Conservation (phyloP, 1,140 invertebrate species). For the Hylaeus volcanicus region DNA sequence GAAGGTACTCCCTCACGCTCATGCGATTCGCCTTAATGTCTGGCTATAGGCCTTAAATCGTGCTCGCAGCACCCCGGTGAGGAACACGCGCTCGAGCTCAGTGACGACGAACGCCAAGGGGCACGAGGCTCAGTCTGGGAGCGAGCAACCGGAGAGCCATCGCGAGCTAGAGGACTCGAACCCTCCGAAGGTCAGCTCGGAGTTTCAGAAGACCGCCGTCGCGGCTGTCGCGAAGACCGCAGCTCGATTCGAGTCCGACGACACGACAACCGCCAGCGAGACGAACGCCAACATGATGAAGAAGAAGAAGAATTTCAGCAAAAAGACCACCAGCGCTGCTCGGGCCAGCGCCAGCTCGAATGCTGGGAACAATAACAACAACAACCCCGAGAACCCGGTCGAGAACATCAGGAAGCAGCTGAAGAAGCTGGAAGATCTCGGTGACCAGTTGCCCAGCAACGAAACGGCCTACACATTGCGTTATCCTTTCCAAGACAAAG, state of each 20-base stretch:
- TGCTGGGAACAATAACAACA: conserved; percentile 66
- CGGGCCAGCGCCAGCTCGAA: conserved; percentile 78
- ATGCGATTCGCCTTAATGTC: conserved; percentile 79
- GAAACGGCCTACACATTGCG: conserved; percentile 87
- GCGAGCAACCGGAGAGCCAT: conserved; percentile 58
- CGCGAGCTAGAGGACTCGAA: conserved; percentile 64
- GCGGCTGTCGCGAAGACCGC: conserved; percentile 53
- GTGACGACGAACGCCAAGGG: conserved; percentile 72
- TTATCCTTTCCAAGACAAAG: conserved; percentile 87
- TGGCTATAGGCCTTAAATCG: conserved; percentile 81
- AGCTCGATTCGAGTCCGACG: conserved; percentile 76
- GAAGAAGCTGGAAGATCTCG: conserved; percentile 89
- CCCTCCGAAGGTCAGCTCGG: conserved; percentile 54
- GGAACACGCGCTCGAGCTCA: conserved; percentile 75
- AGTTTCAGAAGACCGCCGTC: conserved; percentile 49
- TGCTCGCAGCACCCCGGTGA: conserved; percentile 78
- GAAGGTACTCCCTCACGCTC: conserved; percentile 77
- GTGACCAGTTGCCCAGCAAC: conserved; percentile 88
- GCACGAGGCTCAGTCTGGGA: conserved; percentile 56
- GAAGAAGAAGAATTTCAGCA: conserved; percentile 70
- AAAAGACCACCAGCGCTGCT: conserved; percentile 82
- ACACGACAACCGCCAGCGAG: conserved; percentile 76
- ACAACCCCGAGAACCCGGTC: conserved; percentile 84
- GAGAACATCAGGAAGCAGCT: conserved; percentile 89
- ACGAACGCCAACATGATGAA: conserved; percentile 73